phyloP scores from a whole-genome alignment of 2,113 vertebrate genomes.

The Poecilia latipinna region DNA sequence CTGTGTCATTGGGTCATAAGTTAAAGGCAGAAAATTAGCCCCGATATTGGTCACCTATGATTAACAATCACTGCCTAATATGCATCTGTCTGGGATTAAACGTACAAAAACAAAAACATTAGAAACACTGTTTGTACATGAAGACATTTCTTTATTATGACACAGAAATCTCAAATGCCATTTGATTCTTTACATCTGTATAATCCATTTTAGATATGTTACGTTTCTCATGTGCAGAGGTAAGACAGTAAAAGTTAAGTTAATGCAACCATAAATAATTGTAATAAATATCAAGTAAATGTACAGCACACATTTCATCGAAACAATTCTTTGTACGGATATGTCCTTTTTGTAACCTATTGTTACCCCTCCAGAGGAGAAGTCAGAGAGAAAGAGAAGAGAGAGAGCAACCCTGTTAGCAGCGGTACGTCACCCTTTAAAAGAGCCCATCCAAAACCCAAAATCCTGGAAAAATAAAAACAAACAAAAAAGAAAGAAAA shows the following conservation, averaged over 20 bases:
- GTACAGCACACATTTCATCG: constrained; percentile 85
- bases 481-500: constrained; percentile 46
- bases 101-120: not conserved
- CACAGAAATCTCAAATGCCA: constrained; percentile 79
- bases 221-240: constrained; percentile 83
- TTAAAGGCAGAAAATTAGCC: constrained; percentile 26
- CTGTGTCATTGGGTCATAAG: not conserved
- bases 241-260: constrained; percentile 89
- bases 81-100: not conserved
- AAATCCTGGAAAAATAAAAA: not conserved
- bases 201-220: constrained; percentile 88
- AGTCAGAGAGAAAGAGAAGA: constrained; percentile 59
- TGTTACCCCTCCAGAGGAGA: constrained; percentile 45
- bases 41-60: not conserved
- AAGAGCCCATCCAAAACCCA: constrained; percentile 58
- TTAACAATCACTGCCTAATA: not conserved
- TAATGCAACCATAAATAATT: constrained; percentile 98
- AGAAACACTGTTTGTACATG: constrained; percentile 64
- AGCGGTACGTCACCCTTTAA: constrained; percentile 78
- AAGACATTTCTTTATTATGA: constrained; percentile 86
- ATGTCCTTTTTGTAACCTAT: constrained; percentile 72
- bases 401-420: constrained; percentile 76
- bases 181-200: constrained; percentile 82
- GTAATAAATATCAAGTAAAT: constrained; percentile 99
- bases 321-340: constrained; percentile 78